Base-by-base conservation (phyloP, 2,888 invertebrate genomes). In the Tenthredo notha region DNA sequence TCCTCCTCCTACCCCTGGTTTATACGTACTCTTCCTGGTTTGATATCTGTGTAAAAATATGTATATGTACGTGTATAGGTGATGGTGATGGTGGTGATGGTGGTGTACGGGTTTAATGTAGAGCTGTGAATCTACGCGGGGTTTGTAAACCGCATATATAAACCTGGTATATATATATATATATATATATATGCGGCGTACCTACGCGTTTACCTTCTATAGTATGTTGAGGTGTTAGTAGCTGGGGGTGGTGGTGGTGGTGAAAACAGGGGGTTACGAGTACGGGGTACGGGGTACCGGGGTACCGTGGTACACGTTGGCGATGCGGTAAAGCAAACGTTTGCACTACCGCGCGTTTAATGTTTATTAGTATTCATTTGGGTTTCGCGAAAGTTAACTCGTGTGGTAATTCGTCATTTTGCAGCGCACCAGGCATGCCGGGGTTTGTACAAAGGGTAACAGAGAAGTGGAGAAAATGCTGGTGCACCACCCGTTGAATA, bases 351-450 rank as follows among this genome's bases (percentile, higher is more conserved):
- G 85, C 86, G 61, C 58, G 86, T 86, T 87, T 88, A 87, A 86
- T 86, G 85, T 86, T 85, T 87, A 88, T 86, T 88, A 86, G 86
- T 87, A 88, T 87, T 87, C 87, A 87, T 86, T 88, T 86, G 86
- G 85, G 86, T 80, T 40, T 58, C 77, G 80, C 80, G 58, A 80
- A 80, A 80, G 80, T 80, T 80, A 80, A 80, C 80, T 61, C 50
- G 80, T 80, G 58, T 61, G 80, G 80, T 80, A 80, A 80, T 80
- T 61, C 80, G 80, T 80, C 80, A 80, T 80, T 80, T 80, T 80
- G 58, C 80, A 1, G 58, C 61, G 37, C 61, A 5, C 18, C 61
- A 58, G 29, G 58, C 37, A 37, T 10, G 25, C 78, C 21, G 33
- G 40, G 82, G 15, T 43, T 47, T 9, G 77, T 10, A 61, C 25